Evolutionary conservation across 2,113 vertebrate species (phyloP), one percentile per base, ranked within the genome.

Genomic region (Laticauda laticaudata): DNA sequence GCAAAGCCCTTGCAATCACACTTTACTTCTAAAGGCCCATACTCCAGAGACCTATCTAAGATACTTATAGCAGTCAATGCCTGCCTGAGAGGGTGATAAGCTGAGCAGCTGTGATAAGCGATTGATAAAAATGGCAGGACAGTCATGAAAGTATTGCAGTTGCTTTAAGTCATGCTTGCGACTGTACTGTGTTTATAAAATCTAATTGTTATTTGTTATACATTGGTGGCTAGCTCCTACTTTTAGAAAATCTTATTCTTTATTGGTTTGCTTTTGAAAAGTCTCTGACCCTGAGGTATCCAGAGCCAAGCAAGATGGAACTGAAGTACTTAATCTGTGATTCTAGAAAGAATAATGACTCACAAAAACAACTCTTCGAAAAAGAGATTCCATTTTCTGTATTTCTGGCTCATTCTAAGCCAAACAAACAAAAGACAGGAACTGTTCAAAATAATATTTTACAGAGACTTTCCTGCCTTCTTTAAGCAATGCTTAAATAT

Each of bases 91-190:
- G 2, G 12, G 2, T 59, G 20, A 91, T 2, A 15, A 81, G 3
- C 18, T 26, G 39, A 93, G 18, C 24, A 94, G 21, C 24, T 93
- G 61, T 87, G 57, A 57, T 39, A 87, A 57, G 0, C 0, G 39
- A 93, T 93, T 86, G 75, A n/a, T n/a, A 3, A 18, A 92, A 92
- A 95, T 92, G 8, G 85, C 7, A 93, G 92, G 29, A 45, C 2
- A 64, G 51, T 69, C 15, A 51, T 90, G 69, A 87, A 92, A 45
- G n/a, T 61, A 85, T 39, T 64, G 55, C 55, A 91, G 69, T n/a
- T 20, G 51, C 86, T 93, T 92, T 85, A 93, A 94, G 87, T 29
- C 34, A 12, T 55, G 21, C 1, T 51, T n/a, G 54, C n/a, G 48
- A 88, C 39, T 51, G 10, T 53, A 0, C 18, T 21, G 0, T 89